These are phyloP conservation scores for Pelusios castaneus DNA, from an alignment of 2,113 vertebrate genomes.

Conservation along the genomic window DNA sequence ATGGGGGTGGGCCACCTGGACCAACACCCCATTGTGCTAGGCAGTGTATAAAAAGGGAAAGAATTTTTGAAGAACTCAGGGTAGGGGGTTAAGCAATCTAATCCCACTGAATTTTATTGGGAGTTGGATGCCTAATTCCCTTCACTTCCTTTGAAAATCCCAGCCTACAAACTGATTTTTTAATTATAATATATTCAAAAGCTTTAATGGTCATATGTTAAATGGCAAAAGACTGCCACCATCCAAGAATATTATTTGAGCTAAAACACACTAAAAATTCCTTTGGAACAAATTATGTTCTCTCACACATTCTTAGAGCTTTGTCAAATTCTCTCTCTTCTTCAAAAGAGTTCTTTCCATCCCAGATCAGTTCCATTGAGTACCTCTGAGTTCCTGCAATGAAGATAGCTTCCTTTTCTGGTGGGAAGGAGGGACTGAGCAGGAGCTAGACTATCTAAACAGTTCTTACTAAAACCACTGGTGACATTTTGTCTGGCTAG, in stretches of 20 bases:
- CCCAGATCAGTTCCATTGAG: background rate
- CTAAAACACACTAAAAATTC: background rate
- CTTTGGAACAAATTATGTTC: background rate
- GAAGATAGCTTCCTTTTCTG: background rate
- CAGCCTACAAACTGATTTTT: background rate
- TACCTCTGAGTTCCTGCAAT: background rate
- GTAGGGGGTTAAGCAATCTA: background rate
- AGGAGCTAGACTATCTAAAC: background rate
- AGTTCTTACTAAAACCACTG: background rate
- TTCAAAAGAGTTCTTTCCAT: background rate
- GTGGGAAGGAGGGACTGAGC: background rate
- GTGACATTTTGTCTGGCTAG: background rate
- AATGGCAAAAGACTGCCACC: background rate
- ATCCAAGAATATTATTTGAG: background rate
- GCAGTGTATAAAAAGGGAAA: background rate
- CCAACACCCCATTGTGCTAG: background rate
- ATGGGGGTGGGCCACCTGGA: background rate
- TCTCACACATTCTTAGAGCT: background rate
- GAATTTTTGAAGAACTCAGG: background rate
- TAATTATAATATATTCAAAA: background rate
- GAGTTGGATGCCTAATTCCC: background rate
- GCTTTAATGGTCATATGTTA: background rate
- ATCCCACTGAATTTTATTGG: background rate
- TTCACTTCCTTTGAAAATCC: background rate
- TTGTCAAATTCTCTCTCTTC: background rate